Base-by-base conservation (phyloP, 2,113 vertebrate species). In the Turnix velox region DNA sequence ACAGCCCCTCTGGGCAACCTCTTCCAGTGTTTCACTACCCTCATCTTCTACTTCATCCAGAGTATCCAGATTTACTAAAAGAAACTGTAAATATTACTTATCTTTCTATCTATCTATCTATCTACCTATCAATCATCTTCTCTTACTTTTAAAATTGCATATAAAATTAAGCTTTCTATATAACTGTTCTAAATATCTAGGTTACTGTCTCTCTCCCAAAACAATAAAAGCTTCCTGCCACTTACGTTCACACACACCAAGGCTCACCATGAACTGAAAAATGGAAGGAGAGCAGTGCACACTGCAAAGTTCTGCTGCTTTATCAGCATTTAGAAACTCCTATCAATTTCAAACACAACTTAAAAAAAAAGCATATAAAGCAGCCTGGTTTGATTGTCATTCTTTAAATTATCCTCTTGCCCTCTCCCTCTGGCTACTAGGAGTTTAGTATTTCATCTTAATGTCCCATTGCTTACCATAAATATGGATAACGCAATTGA, bases 401-500 rank as follows among this genome's bases (percentile, higher is more conserved):
- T 11, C 24, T 72, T 83, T 88, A 73, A 87, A 95, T 87, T 77
- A 61, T 68, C 43, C 23, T 87, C 18, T 72, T 87, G 8, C 43
- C 30, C 39, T 65, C n/a, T 19, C n/a, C 25, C 27, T 12, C 8
- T 66, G 42, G 19, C 27, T 69, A 54, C 66, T 69, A 88, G 78
- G 33, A 77, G 9, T 65, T 87, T 84, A 73, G 35, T 84, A 69
- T 92, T 96, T 94, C 65, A 96, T 93, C 88, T 96, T 90, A 96
- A 93, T 66, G 18, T 71, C 74, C 10, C 9, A 33, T 63, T 94
- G 51, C 84, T 89, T 95, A 88, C 46, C 52, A 18, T 87, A 94
- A 87, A 59, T 91, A 58, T n/a, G 42, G 75, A 48, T 69, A 72
- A 77, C 1, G 14, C 78, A 35, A 31, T 24, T 96, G 46, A 95